These are phyloP conservation scores for Diadophis punctatus DNA, from an alignment of 2,113 vertebrate genomes.

Conservation along the genomic window DNA sequence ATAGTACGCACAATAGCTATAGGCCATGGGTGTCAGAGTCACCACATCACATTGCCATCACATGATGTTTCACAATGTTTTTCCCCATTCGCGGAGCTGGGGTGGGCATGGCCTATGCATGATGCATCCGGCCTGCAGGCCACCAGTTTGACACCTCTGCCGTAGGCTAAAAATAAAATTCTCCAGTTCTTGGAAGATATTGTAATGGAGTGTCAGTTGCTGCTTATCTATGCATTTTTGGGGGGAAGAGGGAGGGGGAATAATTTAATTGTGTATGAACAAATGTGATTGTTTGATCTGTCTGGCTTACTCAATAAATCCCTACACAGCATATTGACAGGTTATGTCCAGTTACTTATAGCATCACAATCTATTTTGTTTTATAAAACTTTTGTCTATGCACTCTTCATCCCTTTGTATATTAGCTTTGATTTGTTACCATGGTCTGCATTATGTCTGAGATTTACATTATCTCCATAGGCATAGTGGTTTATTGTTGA, in stretches of 20 bases:
- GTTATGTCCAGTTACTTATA: not conserved
- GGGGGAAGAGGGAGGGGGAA: not conserved
- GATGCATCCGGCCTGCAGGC: no score
- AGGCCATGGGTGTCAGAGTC: no score
- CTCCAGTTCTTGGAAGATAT: not conserved
- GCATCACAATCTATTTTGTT: not conserved
- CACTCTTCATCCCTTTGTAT: not conserved
- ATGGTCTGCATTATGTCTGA: not conserved
- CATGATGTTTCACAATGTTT: no score
- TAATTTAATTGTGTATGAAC: not conserved
- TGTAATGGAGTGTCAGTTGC: not conserved
- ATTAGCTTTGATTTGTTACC: not conserved
- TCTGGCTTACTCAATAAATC: not conserved
- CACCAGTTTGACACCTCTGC: no score
- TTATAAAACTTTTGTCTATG: not conserved
- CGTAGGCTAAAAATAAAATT: not conserved
- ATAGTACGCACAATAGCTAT: not conserved
- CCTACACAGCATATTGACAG: not conserved
- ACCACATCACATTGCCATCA: no score
- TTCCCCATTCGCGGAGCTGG: no score
- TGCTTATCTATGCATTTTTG: not conserved
- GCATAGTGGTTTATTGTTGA: not conserved
- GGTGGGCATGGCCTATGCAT: no score
- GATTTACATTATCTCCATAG: not conserved
- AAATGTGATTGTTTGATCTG: not conserved